Evolutionary conservation across 2,888 invertebrate species (phyloP).

Genomic region (Eilema sororculum): DNA sequence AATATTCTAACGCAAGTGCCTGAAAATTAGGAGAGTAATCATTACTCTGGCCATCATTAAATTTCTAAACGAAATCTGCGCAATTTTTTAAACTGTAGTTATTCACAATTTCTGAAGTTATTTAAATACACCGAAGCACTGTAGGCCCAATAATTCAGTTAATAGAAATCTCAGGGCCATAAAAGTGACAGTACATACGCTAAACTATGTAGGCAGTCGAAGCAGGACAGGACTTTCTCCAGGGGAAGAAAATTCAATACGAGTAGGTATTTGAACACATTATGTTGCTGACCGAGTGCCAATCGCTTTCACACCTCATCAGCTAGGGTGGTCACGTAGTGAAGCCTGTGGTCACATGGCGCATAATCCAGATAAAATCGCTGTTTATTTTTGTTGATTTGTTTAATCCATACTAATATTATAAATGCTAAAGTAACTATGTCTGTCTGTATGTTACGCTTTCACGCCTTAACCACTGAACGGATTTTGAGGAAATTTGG

Average conservation of each 20-base stretch:
- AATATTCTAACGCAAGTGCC: no score
- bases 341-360: conserved; percentile 36
- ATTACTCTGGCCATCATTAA: no score
- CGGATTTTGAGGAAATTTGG: no score
- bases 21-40: no score
- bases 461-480: no score
- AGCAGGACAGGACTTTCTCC: conserved; percentile 49
- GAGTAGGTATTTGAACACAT: conserved; percentile 41
- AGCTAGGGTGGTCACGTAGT: conserved; percentile 41
- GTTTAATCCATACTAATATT: no score
- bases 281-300: conserved; percentile 48
- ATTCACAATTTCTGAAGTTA: not conserved
- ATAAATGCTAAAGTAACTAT: no score
- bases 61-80: no score
- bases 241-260: conserved; percentile 42
- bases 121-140: not conserved
- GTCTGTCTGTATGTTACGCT: no score
- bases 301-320: conserved; percentile 53
- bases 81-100: no score
- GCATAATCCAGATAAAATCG: conserved; percentile 27
- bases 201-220: conserved; percentile 31
- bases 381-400: conserved; percentile 3
- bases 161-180: not conserved
- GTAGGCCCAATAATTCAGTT: not conserved
- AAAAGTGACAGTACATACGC: not conserved